Base-by-base conservation (phyloP, 2,797 vertebrate species). In the Takifugu ocellatus region DNA sequence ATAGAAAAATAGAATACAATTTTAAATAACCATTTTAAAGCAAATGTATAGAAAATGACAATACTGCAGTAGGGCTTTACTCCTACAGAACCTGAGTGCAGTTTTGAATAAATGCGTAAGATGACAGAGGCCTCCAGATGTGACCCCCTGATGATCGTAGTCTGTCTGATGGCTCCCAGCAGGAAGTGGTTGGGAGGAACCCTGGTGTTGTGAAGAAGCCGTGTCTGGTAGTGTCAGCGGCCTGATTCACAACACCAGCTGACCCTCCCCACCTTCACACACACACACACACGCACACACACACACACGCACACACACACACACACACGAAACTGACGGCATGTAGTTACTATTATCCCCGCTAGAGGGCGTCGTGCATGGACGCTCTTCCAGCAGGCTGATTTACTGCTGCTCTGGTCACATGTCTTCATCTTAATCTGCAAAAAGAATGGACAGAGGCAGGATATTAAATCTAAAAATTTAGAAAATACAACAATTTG, bases 241-340 rank as follows among this genome's bases (percentile, higher is more conserved):
- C 95, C 96, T 98, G 95, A 98, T 98, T 98, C 96, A 98, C 96
- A 98, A 98, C 96, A 98, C 96, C 96, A 98, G 96, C 96, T 98
- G 95, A 91, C 92, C 90, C 93, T 87, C 94, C 31, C 51, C 88
- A 93, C 94, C 94, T 44, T 60, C 42, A 55, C 49, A 25, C 50
- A 52, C 31, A n/a, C 52, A 50, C 17, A 25, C 46, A 11, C 54
- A 17, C 53, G 29, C 29, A 5, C 49, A 57, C 64, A 36, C 36
- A 39, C 36, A 14, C 36, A 33, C 11, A 4, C 21, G 26, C 17
- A 9, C 57, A 36, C 15, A 25, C 49, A 51, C 29, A 16, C 44
- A 5, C 53, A n/a, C 55, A 36, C 27, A 4, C 48, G 43, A 44
- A 44, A 5, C 1, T 15, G n/a, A 14, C 14, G 15, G n/a, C n/a